Evolutionary conservation across 2,888 invertebrate genomes (phyloP).

Genomic region (Drosophila kambysellisi): DNA sequence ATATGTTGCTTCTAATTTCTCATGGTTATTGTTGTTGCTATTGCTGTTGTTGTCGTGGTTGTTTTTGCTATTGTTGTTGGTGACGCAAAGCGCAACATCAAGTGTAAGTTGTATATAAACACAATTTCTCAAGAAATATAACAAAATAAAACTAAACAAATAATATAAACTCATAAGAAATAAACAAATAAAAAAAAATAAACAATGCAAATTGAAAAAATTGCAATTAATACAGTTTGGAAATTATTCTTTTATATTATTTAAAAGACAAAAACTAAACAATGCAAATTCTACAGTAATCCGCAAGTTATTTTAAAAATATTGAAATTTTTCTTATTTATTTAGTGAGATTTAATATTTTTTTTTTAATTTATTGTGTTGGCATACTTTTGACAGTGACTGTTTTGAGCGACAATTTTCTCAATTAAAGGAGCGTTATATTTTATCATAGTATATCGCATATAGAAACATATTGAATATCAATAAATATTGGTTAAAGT

Average conservation of each 20-base stretch:
- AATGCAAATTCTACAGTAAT: neutral
- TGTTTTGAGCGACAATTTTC: conserved; percentile 20
- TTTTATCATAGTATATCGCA: conserved; percentile 19
- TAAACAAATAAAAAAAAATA: neutral
- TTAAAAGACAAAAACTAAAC: too few relatives aligned
- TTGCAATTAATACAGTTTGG: neutral
- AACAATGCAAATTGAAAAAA: neutral
- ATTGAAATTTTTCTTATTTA: neutral
- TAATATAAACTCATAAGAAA: neutral
- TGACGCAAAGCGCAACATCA: conserved; percentile 28
- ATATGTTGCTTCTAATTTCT: conserved; percentile 8
- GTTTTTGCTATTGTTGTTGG: conserved; percentile 23
- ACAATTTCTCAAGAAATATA: neutral
- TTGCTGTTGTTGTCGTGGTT: conserved; percentile 12
- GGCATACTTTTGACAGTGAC: conserved; percentile 22
- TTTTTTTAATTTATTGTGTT: neutral
- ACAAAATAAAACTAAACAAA: neutral
- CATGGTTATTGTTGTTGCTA: conserved; percentile 11
- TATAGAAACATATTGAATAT: conserved; percentile 70
- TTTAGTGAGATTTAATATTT: neutral
- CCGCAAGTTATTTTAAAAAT: neutral
- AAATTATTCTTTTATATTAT: too few relatives aligned
- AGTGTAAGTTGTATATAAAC: conserved; percentile 10
- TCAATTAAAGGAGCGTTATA: conserved; percentile 49
- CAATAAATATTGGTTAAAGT: conserved; percentile 63